phyloP scores from a whole-genome alignment of 2,797 vertebrate genomes.

The Coracias cyanogaster region DNA sequence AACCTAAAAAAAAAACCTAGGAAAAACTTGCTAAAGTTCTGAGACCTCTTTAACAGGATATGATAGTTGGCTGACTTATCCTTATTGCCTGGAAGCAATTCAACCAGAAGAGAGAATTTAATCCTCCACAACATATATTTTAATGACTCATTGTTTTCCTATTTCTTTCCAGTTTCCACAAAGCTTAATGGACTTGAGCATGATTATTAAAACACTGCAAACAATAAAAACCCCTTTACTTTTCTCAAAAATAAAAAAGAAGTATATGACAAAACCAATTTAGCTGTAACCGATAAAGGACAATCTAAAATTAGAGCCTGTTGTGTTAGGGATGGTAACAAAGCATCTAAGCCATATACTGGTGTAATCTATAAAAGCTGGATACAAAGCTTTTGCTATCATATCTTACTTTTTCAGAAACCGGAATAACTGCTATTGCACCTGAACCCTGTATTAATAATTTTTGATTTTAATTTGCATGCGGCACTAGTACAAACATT shows the following conservation, averaged over 20 bases:
- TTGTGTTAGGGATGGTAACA: slow-evolving; percentile 14
- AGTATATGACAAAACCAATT: neutral
- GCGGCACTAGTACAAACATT: neutral
- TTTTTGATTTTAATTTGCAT: neutral
- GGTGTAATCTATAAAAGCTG: neutral
- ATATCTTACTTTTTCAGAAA: neutral
- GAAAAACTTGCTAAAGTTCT: neutral
- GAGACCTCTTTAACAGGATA: neutral
- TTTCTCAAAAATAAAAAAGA: neutral
- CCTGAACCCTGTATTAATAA: neutral
- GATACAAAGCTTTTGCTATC: neutral
- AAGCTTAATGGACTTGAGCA: slow-evolving; percentile 7
- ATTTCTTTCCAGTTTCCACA: neutral
- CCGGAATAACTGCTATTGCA: neutral
- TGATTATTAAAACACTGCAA: neutral
- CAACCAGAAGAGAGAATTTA: neutral
- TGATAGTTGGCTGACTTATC: neutral
- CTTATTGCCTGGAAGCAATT: neutral
- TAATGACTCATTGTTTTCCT: slow-evolving; percentile 42
- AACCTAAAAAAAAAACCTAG: neutral
- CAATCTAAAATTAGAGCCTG: slow-evolving; percentile 37
- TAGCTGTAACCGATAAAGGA: neutral
- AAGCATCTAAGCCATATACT: slow-evolving; percentile 33
- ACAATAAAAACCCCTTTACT: neutral
- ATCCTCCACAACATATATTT: slow-evolving; percentile 6